Evolutionary conservation across 2,113 vertebrate genomes (phyloP).

Genomic region (Casuarius casuarius): DNA sequence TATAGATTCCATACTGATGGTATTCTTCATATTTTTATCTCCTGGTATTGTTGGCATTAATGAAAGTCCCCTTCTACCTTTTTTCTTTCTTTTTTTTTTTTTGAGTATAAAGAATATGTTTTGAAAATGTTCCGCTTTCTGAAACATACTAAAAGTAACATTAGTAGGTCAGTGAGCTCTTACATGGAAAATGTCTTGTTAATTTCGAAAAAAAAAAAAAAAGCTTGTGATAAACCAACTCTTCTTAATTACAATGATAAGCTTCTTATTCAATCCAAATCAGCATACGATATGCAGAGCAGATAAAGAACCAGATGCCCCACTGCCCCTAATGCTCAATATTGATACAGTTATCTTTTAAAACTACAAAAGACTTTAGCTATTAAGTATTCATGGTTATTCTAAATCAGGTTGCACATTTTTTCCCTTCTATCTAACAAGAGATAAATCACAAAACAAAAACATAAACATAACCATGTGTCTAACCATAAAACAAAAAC

Average conservation of each 20-base stretch:
- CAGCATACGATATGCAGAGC: background rate
- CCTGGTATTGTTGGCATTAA: background rate
- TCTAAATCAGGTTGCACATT: no score
- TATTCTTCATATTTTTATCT: no score
- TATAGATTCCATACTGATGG: no score
- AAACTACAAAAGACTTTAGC: no score
- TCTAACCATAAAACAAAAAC: background rate
- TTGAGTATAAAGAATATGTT: background rate
- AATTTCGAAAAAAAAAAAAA: background rate
- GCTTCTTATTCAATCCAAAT: background rate
- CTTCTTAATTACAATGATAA: background rate
- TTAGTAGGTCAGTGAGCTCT: background rate
- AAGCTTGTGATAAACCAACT: background rate
- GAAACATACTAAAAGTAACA: background rate
- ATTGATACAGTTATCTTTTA: background rate
- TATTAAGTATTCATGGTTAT: no score
- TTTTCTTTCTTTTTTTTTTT: no score
- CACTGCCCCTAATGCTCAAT: background rate
- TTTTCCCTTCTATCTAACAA: background rate
- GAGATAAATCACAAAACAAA: background rate
- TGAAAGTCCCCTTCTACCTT: no score
- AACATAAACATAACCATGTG: background rate
- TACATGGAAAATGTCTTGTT: no score
- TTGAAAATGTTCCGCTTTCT: background rate
- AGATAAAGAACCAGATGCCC: background rate